Evolutionary conservation across 2,888 invertebrate species (phyloP).

Genomic region (Sinelater perroti): DNA sequence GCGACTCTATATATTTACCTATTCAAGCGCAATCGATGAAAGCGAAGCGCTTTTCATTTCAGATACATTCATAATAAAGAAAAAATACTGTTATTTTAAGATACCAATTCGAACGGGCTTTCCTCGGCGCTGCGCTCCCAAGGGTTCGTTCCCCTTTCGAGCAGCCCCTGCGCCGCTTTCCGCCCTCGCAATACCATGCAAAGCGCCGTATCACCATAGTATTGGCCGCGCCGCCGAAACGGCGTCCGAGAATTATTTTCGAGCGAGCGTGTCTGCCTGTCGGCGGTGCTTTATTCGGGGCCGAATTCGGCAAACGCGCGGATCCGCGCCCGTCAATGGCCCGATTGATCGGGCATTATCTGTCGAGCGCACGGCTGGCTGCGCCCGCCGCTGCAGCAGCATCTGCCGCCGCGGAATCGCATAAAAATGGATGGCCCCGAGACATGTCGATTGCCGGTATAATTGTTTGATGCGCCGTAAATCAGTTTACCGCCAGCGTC

Average conservation of each 20-base stretch:
- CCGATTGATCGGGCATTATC: constrained; percentile 31
- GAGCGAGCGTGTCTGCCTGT: background rate
- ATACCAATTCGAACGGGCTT: background rate
- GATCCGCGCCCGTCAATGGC: constrained; percentile 9
- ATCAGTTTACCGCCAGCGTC: constrained; percentile 9
- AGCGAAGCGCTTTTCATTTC: too few species aligned
- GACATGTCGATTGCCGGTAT: constrained; percentile 27
- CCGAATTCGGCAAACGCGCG: background rate
- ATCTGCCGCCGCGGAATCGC: constrained; percentile 35
- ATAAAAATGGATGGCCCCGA: constrained; percentile 35
- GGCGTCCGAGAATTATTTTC: constrained; percentile 26
- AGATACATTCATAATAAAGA: too few species aligned
- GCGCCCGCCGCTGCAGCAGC: constrained; percentile 24
- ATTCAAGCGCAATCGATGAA: too few species aligned
- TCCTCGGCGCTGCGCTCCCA: background rate
- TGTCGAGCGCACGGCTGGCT: constrained; percentile 39
- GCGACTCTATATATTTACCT: too few species aligned
- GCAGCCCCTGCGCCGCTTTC: constrained; percentile 14
- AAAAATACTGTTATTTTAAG: background rate
- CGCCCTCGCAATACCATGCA: constrained; percentile 11
- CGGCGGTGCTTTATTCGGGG: background rate
- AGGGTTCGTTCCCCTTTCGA: constrained; percentile 23
- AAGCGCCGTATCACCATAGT: constrained; percentile 11
- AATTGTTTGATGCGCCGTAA: constrained; percentile 27
- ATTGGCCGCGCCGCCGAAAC: constrained; percentile 2